Conservation (phyloP, 2,888 invertebrate species). For the Diadegma fenestrale region DNA sequence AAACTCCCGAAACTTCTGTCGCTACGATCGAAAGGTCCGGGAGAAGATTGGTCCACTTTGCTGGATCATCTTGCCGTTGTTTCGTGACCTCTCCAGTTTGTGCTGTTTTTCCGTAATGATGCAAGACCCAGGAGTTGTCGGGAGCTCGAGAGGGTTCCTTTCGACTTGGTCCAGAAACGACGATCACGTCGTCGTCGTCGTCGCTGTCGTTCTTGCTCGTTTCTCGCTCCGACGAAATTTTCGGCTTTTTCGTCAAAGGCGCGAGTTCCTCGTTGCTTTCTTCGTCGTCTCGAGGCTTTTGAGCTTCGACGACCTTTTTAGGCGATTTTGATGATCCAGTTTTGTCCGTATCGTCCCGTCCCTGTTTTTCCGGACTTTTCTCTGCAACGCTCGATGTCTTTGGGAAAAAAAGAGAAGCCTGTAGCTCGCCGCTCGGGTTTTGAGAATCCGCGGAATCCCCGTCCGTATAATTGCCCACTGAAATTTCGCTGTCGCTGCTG, state of each 20-base stretch:
- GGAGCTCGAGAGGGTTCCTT: slow-evolving; percentile 7
- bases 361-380: slow-evolving; percentile 34
- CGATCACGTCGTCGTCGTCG: slow-evolving; percentile 70
- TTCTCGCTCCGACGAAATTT: slow-evolving; percentile 10
- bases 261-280: slow-evolving; percentile 47
- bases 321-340: background rate
- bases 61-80: background rate
- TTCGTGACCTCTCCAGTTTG: background rate
- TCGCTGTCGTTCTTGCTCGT: slow-evolving; percentile 56
- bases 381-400: slow-evolving; percentile 69
- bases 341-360: background rate
- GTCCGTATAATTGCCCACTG: slow-evolving; percentile 78
- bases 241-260: slow-evolving; percentile 62
- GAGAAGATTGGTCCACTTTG: background rate
- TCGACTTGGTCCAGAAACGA: slow-evolving; percentile 56
- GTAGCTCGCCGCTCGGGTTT: slow-evolving; percentile 22
- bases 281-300: background rate
- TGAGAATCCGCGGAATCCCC: slow-evolving; percentile 36
- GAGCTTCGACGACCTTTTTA: background rate
- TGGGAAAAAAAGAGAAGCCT: background rate
- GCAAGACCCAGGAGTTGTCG: background rate
- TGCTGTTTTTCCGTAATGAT: background rate
- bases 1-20: background rate
- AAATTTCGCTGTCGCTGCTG: slow-evolving; percentile 79
- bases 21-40: background rate